phyloP scores from a whole-genome alignment of 2,888 invertebrate genomes.

The Scaptomyza tumidula region DNA sequence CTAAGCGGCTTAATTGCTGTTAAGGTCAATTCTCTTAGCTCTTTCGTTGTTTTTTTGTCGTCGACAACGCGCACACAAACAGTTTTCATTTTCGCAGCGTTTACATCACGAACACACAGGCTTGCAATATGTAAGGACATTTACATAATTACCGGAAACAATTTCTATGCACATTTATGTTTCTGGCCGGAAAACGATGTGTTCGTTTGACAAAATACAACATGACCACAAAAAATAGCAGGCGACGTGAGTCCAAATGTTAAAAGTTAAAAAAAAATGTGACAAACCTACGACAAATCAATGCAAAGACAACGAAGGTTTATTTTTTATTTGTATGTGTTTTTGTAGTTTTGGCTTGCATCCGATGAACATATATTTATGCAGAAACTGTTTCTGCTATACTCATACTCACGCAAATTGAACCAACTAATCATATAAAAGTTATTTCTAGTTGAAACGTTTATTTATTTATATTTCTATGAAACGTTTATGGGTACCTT shows the following conservation, averaged over 20 bases:
- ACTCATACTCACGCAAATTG: no score
- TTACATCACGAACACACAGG: constrained; percentile 15
- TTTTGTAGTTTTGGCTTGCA: no score
- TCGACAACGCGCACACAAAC: constrained; percentile 35
- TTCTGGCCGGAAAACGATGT: constrained; percentile 66
- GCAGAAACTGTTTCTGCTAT: no score
- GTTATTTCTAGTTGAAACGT: no score
- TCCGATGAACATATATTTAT: not conserved
- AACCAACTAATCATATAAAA: no score
- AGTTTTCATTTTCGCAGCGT: constrained; percentile 32
- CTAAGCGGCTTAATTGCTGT: constrained; percentile 76
- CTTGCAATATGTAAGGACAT: constrained; percentile 41
- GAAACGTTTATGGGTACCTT: no score
- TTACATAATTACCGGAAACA: constrained; percentile 78
- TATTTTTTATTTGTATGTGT: no score
- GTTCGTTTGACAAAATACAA: constrained; percentile 75
- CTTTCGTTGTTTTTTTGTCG: constrained; percentile 2
- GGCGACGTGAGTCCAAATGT: not conserved
- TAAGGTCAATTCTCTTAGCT: constrained; percentile 64
- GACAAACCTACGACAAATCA: not conserved
- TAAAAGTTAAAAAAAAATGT: not conserved
- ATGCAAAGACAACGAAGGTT: not conserved
- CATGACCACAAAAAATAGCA: constrained; percentile 26
- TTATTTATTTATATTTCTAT: no score
- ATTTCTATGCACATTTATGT: constrained; percentile 62